phyloP scores from a whole-genome alignment of 2,888 invertebrate genomes.

The Callinectes sapidus region DNA sequence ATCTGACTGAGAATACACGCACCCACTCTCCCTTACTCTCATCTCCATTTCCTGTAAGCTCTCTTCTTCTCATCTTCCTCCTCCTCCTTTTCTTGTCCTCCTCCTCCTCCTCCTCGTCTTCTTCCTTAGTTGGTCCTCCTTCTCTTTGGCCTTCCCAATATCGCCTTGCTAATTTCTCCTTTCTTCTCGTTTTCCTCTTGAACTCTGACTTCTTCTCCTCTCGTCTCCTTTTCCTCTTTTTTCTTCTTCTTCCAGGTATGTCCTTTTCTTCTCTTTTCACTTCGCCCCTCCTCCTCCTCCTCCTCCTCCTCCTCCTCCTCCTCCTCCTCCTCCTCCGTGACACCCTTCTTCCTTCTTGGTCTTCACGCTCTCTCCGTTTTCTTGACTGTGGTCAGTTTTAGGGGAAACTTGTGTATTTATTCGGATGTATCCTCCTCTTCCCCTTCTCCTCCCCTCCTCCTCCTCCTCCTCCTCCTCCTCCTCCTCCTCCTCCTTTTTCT shows the following conservation, averaged over 20 bases:
- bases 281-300: not conserved
- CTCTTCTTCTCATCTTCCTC: not conserved
- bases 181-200: slow-evolving; percentile 29
- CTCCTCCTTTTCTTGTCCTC: not conserved
- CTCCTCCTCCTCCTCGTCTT: slow-evolving; percentile 36
- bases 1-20: not conserved
- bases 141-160: not conserved
- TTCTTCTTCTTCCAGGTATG: too few species aligned
- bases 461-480: not conserved
- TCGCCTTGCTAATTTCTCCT: not conserved
- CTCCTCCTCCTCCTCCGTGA: not conserved
- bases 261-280: not conserved
- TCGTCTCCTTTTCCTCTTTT: not conserved
- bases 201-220: slow-evolving; percentile 23
- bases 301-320: too few species aligned
- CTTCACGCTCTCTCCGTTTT: not conserved
- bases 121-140: slow-evolving; percentile 5
- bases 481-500: not conserved
- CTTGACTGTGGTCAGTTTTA: too few species aligned
- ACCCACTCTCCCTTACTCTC: not conserved
- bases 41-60: not conserved
- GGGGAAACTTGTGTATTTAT: not conserved
- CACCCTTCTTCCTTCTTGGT: not conserved
- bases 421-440: not conserved
- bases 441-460: not conserved